These are phyloP conservation scores for Takifugu flavidus DNA, from an alignment of 2,113 vertebrate species.

Conservation along the genomic window DNA sequence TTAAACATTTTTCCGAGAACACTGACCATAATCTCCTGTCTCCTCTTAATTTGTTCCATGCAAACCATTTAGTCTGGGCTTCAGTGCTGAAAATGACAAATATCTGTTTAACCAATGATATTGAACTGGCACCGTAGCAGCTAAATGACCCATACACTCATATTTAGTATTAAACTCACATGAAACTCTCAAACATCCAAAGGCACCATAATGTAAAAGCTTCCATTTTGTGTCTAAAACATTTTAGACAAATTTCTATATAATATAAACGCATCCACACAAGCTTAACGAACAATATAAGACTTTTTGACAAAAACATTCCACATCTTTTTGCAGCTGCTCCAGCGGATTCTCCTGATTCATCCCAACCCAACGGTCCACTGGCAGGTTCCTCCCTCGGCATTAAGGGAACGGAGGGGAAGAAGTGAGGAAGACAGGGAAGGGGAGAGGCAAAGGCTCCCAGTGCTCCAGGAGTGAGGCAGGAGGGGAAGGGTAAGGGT, in stretches of 20 bases:
- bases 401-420: slow-evolving; percentile 17
- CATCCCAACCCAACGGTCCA: slow-evolving; percentile 70
- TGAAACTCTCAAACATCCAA: slow-evolving; percentile 2
- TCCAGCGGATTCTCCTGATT: not conserved
- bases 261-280: not conserved
- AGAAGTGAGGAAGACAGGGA: slow-evolving; percentile 4
- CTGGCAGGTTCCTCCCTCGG: slow-evolving; percentile 39
- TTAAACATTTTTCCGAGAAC: slow-evolving; percentile 3
- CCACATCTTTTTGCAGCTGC: not conserved
- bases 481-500: slow-evolving; percentile 11
- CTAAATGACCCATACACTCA: too few species aligned
- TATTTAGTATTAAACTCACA: too few species aligned
- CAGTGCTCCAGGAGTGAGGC: slow-evolving; percentile 71
- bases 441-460: slow-evolving; percentile 39
- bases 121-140: too few species aligned
- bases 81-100: too few species aligned
- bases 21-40: not conserved
- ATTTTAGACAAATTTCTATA: slow-evolving; percentile 4
- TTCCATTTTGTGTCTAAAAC: not conserved
- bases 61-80: too few species aligned
- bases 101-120: too few species aligned
- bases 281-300: too few species aligned
- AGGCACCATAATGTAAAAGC: slow-evolving; percentile 33
- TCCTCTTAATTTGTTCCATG: too few species aligned
- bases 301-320: too few species aligned